Evolutionary conservation across 2,113 vertebrate genomes (phyloP), one percentile per base, ranked within the genome.

Genomic region (Poecilia latipinna): DNA sequence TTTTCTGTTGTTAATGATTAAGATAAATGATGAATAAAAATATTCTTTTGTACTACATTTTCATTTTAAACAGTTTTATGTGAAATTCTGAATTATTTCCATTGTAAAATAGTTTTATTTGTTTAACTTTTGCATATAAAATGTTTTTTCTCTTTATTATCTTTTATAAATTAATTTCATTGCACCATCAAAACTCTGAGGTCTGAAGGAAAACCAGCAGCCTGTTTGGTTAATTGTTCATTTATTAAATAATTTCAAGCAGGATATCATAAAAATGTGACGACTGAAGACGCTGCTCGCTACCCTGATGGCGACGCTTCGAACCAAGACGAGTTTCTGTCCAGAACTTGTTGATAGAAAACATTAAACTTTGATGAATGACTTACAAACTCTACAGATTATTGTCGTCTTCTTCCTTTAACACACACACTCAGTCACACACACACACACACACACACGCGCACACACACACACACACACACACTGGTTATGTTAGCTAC

Each of bases 241-340:
- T 92, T 93, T 91, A 92, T 92, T 93, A 89, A 90, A 92, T 92
- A 82, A 90, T 88, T 90, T 86, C 82, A 83, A 89, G 90, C 92
- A 91, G 82, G 81, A 91, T 74, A 89, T 78, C 88, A 89, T 90
- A 87, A 88, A 91, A 93, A 90, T 80, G 88, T 89, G 87, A 88
- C 74, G 57, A 86, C 86, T 83, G 76, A 89, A 88, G 88, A 91
- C 85, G 77, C 62, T 72, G 68, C 80, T 72, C 84, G 91, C 84
- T 63, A 86, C 75, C 82, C 84, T 86, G 84, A 87, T 86, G 66
- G 87, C 80, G 88, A 86, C 71, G 68, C 65, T 73, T 54, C 1
- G 2, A 37, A 37, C 35, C 35, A 8, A 37, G 2, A 11, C 35
- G 10, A 37, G 35, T 48, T 48, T 48, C 15, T 19, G 17, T 48